phyloP scores from a whole-genome alignment of 2,888 invertebrate species.

The Drosophila borealis region DNA sequence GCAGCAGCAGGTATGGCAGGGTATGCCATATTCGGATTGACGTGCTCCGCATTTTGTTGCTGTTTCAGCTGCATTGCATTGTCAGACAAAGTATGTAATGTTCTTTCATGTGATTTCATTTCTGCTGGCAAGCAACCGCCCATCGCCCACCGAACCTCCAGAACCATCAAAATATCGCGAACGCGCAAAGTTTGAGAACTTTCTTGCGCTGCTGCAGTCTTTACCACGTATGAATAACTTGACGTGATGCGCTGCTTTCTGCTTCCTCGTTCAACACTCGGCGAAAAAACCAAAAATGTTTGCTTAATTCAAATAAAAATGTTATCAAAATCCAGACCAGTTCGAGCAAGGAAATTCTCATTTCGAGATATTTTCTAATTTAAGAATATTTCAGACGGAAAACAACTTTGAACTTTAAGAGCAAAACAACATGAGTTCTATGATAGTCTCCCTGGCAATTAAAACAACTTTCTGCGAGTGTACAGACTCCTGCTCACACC shows the following conservation, averaged over 20 bases:
- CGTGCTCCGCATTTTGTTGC: slow-evolving; percentile 11
- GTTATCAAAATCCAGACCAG: neutral
- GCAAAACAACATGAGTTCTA: no score
- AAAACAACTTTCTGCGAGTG: neutral
- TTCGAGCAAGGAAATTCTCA: neutral
- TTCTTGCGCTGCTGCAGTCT: slow-evolving; percentile 28
- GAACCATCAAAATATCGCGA: slow-evolving; percentile 12
- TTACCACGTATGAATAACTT: slow-evolving; percentile 63
- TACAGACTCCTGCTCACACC: neutral
- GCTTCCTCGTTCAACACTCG: neutral
- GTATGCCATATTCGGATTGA: slow-evolving; percentile 41
- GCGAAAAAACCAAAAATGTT: neutral
- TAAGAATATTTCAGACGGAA: no score
- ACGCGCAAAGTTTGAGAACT: slow-evolving; percentile 34
- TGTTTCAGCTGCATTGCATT: slow-evolving; percentile 38
- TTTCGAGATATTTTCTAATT: no score
- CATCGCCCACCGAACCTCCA: neutral
- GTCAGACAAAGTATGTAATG: slow-evolving; percentile 64
- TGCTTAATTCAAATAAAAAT: slow-evolving; percentile 2
- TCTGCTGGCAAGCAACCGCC: slow-evolving; percentile 21
- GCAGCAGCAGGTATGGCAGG: slow-evolving; percentile 19
- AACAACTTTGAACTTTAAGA: neutral
- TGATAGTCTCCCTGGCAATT: neutral
- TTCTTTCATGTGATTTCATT: slow-evolving; percentile 66
- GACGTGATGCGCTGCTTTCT: slow-evolving; percentile 38